These are phyloP conservation scores for Drosophila neoperkinsi DNA, from an alignment of 2,888 invertebrate species.

Conservation along the genomic window DNA sequence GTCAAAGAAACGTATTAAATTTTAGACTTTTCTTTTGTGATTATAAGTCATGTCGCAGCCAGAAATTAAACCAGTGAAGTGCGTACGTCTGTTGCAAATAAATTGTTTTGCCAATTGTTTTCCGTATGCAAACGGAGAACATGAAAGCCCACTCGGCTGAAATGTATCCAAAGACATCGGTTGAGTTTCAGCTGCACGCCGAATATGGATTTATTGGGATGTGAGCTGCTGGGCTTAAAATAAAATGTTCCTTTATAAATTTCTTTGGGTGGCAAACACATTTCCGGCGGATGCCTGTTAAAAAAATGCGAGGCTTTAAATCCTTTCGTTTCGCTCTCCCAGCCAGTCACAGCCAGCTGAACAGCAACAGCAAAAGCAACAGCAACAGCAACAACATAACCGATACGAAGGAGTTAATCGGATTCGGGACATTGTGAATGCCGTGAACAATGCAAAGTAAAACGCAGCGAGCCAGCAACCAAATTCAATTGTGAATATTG, in stretches of 20 bases:
- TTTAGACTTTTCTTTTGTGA: not conserved
- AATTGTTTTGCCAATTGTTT: conserved; percentile 57
- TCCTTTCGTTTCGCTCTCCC: conserved; percentile 43
- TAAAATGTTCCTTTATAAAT: conserved; percentile 25
- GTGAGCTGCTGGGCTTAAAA: conserved; percentile 29
- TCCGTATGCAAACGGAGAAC: conserved; percentile 10
- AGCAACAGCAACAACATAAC: conserved; percentile 18
- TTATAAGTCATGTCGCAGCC: conserved; percentile 16
- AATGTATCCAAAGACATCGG: conserved; percentile 31
- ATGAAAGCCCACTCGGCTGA: conserved; percentile 34
- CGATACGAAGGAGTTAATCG: conserved; percentile 44
- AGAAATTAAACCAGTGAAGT: conserved; percentile 28
- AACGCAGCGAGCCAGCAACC: conserved; percentile 32
- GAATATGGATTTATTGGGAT: conserved; percentile 58
- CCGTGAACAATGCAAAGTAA: conserved; percentile 47
- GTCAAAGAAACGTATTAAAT: not conserved
- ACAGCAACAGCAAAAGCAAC: conserved; percentile 13
- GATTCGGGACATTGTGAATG: conserved; percentile 51
- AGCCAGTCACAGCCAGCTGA: conserved; percentile 33
- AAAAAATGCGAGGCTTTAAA: conserved; percentile 48
- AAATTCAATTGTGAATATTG: conserved; percentile 74
- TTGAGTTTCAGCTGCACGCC: conserved; percentile 10
- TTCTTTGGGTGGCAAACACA: conserved; percentile 36
- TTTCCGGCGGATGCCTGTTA: conserved; percentile 45
- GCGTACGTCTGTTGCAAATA: conserved; percentile 36